Conservation (phyloP, 2,888 invertebrate species). For the Himalopsyche tibetana region DNA sequence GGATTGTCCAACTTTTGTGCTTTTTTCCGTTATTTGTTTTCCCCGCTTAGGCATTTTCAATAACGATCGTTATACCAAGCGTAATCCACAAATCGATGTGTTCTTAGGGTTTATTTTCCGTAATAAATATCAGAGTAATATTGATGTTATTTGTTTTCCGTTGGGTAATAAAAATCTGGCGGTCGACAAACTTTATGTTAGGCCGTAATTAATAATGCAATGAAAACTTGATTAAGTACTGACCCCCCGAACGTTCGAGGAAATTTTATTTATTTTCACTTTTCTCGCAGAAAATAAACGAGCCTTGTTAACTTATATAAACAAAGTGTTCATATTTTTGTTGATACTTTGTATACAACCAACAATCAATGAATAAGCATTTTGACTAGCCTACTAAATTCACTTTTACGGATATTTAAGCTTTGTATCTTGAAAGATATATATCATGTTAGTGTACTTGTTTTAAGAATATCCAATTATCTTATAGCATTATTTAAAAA, state of each 20-base stretch:
- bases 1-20: slow-evolving; percentile 46
- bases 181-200: slow-evolving; percentile 39
- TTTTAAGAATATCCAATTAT: too few relatives aligned
- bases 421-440: too few relatives aligned
- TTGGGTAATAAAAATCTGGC: slow-evolving; percentile 46
- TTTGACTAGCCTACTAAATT: too few relatives aligned
- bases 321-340: too few relatives aligned
- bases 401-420: too few relatives aligned
- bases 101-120: slow-evolving; percentile 44
- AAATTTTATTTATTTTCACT: slow-evolving; percentile 28
- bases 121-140: slow-evolving; percentile 40
- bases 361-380: too few relatives aligned
- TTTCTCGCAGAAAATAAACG: not conserved
- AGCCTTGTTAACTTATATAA: not conserved
- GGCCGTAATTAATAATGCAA: slow-evolving; percentile 37
- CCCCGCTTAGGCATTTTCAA: slow-evolving; percentile 52
- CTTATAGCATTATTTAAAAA: too few relatives aligned
- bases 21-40: slow-evolving; percentile 54
- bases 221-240: slow-evolving; percentile 42
- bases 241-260: not conserved
- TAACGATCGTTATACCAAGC: slow-evolving; percentile 53
- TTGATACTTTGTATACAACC: too few relatives aligned
- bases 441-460: too few relatives aligned
- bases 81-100: slow-evolving; percentile 57
- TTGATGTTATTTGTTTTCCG: slow-evolving; percentile 42